A percentile compares a stretch with the other conserved stretches of the same genome.
Conservation (phyloP, 2,113 vertebrate species). For the Platysteira castanea region DNA sequence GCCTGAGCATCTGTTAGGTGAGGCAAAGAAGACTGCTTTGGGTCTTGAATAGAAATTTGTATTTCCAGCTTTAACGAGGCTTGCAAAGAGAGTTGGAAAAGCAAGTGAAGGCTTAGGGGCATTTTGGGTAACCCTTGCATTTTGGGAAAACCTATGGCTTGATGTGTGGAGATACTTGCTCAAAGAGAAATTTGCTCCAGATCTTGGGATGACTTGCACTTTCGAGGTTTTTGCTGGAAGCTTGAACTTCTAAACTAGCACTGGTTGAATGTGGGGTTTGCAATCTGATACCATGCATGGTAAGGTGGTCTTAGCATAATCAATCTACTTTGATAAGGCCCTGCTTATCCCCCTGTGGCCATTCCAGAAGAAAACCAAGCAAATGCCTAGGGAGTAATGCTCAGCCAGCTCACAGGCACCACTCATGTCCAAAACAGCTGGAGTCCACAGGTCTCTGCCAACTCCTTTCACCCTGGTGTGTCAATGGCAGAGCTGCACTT, state of each 20-base stretch:
- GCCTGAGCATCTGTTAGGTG: neutral
- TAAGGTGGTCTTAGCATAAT: neutral
- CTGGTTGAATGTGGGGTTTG: neutral
- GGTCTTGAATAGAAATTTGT: neutral
- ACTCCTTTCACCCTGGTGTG: neutral
- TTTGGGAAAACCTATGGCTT: neutral
- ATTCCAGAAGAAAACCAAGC: neutral
- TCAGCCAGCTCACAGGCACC: neutral
- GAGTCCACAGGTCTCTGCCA: neutral
- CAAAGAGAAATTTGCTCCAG: neutral
- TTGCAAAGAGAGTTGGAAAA: neutral
- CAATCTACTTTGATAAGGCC: neutral
- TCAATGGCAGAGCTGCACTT: neutral
- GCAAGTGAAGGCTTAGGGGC: neutral
- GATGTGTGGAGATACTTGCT: neutral
- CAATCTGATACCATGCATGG: accelerated
- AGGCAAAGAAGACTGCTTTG: neutral
- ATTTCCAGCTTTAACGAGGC: neutral
- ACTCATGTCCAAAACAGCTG: neutral
- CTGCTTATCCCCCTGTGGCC: neutral
- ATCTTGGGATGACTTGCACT: neutral
- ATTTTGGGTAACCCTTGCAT: neutral
- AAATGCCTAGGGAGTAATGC: neutral
- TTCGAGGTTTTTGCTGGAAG: neutral
- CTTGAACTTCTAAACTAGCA: neutral